Base-by-base conservation (phyloP, 2,113 vertebrate genomes). In the Monarcha castaneiventris region DNA sequence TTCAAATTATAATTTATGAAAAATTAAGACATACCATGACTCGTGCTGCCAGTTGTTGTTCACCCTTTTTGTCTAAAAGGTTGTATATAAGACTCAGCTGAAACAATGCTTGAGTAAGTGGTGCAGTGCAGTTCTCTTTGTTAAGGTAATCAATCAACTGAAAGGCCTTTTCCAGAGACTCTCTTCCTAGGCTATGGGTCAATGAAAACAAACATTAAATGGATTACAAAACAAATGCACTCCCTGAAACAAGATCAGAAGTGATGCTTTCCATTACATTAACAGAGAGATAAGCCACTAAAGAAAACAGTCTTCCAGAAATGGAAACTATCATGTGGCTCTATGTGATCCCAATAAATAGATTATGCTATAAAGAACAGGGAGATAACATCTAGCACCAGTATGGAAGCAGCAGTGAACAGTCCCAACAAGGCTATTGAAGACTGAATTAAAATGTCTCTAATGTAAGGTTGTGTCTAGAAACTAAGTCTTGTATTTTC, bases 1-100 rank as follows among this genome's bases (percentile, higher is more conserved):
- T 81, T 64, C 2, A 56, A 54, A 76, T 48, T 8, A 15, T 10
- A 3, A 44, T 41, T 32, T 62, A 68, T 18, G 48, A 59, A 83
- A 93, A 94, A 92, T 10, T 23, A 77, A 90, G 39, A 96, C 97
- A 74, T 97, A 99, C 99, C 98, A 97, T 98, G 91, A 99, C 93
- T 90, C 97, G 97, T 26, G 97, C 83, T 61, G 97, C 96, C 39
- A 99, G 95, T 4, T 51, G 15, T 39, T 87, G 83, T 41, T 98
- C 96, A 48, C 98, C 98, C 21, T 98, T 98, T 96, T 99, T 99
- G 56, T 99, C 98, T 30, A 99, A 96, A 68, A 99, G 98, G 46
- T 78, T 96, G 93, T 97, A 98, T 91, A 99, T 98, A n/a, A 58
- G 91, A 41, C 39, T 94, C 19, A 99, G 97, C 91, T 99, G 99